These are phyloP conservation scores for Chrysolina americana DNA, from an alignment of 2,888 invertebrate species.

Conservation along the genomic window DNA sequence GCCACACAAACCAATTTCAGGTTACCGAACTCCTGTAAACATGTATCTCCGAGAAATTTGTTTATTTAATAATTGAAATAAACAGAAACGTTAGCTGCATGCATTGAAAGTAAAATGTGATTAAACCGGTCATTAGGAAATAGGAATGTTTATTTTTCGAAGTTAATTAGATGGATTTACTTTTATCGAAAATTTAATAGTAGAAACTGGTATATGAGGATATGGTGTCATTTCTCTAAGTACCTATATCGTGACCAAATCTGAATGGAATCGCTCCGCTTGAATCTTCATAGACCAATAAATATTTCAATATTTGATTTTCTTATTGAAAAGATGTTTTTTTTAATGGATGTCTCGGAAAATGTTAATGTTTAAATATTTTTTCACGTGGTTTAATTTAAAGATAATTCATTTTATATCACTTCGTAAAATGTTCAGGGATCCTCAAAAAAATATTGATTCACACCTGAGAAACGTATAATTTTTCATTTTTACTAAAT, in stretches of 20 bases:
- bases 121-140: slow-evolving; percentile 23
- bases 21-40: slow-evolving; percentile 14
- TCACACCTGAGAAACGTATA: no score
- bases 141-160: slow-evolving; percentile 23
- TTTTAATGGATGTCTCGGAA: no score
- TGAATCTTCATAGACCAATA: not conserved
- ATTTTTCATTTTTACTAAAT: no score
- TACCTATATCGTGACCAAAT: not conserved
- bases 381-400: no score
- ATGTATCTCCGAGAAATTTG: slow-evolving; percentile 21
- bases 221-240: not conserved
- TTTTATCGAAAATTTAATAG: slow-evolving; percentile 11
- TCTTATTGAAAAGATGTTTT: not conserved
- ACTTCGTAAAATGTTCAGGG: no score
- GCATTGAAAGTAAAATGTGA: slow-evolving; percentile 23
- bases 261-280: not conserved
- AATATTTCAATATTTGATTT: not conserved
- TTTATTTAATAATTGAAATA: slow-evolving; percentile 25
- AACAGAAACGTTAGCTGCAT: slow-evolving; percentile 16
- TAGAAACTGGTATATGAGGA: slow-evolving; percentile 3
- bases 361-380: no score
- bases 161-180: slow-evolving; percentile 22
- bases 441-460: no score
- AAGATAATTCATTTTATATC: no score
- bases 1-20: not conserved